Evolutionary conservation across 2,888 invertebrate species (phyloP), one percentile per base, ranked within the genome.

Genomic region (Nysson spinosus): DNA sequence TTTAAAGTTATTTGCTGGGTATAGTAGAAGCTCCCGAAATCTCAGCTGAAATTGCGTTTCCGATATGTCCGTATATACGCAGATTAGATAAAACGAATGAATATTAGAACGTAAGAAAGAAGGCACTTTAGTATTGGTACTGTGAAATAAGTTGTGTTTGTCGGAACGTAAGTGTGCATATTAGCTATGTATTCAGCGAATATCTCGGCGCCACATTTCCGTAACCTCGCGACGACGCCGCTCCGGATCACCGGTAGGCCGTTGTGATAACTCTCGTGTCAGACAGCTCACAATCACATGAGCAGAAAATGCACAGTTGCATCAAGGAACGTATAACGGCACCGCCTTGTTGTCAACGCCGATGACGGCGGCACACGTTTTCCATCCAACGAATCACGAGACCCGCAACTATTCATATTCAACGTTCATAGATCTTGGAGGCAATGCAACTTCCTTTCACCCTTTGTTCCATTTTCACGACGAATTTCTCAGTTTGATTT

Each of bases 141-240:
- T 2, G 24, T 24, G 9, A 24, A 30, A 34, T 34, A 34, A 16
- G 9, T 16, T 14, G 9, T 14, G 2, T 14, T 16, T 12, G 12
- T 34, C 16, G 34, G 4, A 16, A 30, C 9, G 34, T 28, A 12
- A 24, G n/a, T 16, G 7, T n/a, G 16, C 30, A 11, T 9, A 4
- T 7, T 9, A 6, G 9, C 11, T 14, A 35, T 60, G 28, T 37
- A 19, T 51, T 32, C 20, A 30, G 37, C 30, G 42, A 52, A 66
- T 66, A 66, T 66, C 56, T 66, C 55, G 66, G 66, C 67, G 67
- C 61, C 67, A 72, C 67, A 12, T 72, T 72, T 72, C 70, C 70
- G 70, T 63, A 64, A 72, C 63, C 58, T 60, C 63, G 43, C 60
- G 60, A 58, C 57, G 67, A 67, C 64, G 72, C 63, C 55, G 72